Evolutionary conservation across 2,888 invertebrate genomes (phyloP).

Genomic region (Apamea monoglypha): DNA sequence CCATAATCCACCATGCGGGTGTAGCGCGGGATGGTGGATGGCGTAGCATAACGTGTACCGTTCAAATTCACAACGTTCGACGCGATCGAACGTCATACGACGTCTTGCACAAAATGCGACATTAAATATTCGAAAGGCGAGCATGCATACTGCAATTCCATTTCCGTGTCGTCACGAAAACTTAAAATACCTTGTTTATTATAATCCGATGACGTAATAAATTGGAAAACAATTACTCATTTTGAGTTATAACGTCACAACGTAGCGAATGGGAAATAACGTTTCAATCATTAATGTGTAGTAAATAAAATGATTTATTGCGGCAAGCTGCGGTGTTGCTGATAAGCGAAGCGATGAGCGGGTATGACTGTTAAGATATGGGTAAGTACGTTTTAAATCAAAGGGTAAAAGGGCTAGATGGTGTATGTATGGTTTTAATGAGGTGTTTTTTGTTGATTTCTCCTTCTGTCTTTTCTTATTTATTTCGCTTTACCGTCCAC

Average conservation of each 20-base stretch:
- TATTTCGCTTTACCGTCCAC: too few relatives aligned
- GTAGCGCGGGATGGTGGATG: not conserved
- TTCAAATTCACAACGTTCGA: not conserved
- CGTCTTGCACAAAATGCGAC: slow-evolving; percentile 4
- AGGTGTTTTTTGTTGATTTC: not conserved
- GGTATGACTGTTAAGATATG: not conserved
- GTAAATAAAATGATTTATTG: slow-evolving; percentile 67
- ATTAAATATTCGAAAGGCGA: slow-evolving; percentile 12
- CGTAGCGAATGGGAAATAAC: slow-evolving; percentile 58
- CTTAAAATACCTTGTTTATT: slow-evolving; percentile 45
- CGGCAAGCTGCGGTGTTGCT: slow-evolving; percentile 4
- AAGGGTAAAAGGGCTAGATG: not conserved
- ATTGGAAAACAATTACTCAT: slow-evolving; percentile 66
- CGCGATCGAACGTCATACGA: not conserved
- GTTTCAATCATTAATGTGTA: slow-evolving; percentile 64
- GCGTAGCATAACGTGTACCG: not conserved
- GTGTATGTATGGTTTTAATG: not conserved
- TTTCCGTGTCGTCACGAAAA: slow-evolving; percentile 20
- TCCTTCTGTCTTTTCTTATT: not conserved
- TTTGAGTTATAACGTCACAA: slow-evolving; percentile 63
- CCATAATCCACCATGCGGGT: not conserved
- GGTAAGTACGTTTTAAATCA: not conserved
- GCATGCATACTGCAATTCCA: slow-evolving; percentile 33
- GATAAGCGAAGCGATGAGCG: slow-evolving; percentile 32
- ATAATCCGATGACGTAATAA: slow-evolving; percentile 57